Evolutionary conservation across 2,888 invertebrate genomes (phyloP).

Genomic region (Phyllotreta striolata): DNA sequence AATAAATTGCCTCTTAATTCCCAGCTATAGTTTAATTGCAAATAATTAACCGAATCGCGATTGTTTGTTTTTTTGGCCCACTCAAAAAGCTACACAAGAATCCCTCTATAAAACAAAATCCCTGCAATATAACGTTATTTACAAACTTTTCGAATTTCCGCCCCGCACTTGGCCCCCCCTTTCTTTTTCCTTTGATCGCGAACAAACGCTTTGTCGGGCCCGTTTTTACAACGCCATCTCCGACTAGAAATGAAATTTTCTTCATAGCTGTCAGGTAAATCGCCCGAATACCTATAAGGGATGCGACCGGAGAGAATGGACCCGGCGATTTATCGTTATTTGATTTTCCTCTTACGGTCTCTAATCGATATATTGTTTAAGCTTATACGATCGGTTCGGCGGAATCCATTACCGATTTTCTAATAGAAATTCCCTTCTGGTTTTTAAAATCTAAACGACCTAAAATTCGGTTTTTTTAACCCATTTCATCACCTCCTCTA

Average conservation of each 20-base stretch:
- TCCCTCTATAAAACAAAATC: conserved; percentile 53
- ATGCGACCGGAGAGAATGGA: conserved; percentile 34
- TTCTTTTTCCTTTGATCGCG: conserved; percentile 44
- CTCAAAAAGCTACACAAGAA: conserved; percentile 26
- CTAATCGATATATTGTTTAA: conserved; percentile 23
- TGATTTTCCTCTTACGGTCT: conserved; percentile 38
- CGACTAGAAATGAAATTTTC: conserved; percentile 59
- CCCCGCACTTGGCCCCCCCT: conserved; percentile 26
- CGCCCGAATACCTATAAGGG: conserved; percentile 51
- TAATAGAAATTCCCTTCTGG: too few species aligned
- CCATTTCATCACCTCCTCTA: too few species aligned
- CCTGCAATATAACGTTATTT: conserved; percentile 56
- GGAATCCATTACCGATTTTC: too few species aligned
- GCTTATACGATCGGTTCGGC: conserved; percentile 1
- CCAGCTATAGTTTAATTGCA: too few species aligned
- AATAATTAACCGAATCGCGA: too few species aligned
- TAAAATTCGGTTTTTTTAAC: too few species aligned
- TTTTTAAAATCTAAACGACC: too few species aligned
- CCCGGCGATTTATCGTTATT: conserved; percentile 47
- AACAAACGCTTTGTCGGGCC: conserved; percentile 52
- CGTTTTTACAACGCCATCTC: conserved; percentile 59
- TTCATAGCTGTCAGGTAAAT: conserved; percentile 60
- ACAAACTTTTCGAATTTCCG: conserved; percentile 54
- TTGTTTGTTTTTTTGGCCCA: not conserved
- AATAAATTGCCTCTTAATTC: too few species aligned